phyloP scores from a whole-genome alignment of 2,797 vertebrate genomes.

The Neoniphon sammara region DNA sequence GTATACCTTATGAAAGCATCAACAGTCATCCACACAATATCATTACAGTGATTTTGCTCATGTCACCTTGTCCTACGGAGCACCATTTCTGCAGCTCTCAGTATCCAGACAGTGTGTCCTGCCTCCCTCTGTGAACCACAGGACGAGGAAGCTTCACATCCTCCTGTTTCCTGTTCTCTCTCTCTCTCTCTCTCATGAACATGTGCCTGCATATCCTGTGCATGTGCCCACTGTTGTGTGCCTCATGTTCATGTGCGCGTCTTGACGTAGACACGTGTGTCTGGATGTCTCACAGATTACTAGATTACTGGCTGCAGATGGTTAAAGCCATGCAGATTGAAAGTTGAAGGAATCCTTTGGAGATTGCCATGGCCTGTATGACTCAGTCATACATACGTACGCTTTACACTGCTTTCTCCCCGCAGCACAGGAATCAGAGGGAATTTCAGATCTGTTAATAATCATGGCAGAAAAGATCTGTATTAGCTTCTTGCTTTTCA shows the following conservation, averaged over 20 bases:
- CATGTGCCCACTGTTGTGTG: neutral
- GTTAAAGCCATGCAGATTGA: slow-evolving; percentile 44
- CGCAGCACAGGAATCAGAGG: too few relatives aligned
- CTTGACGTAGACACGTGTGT: slow-evolving; percentile 14
- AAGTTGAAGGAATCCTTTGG: slow-evolving; percentile 13
- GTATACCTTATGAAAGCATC: too few relatives aligned
- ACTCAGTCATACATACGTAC: neutral
- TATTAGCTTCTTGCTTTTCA: too few relatives aligned
- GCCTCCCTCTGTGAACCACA: too few relatives aligned
- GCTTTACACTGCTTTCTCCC: neutral
- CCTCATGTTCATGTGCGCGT: slow-evolving; percentile 29
- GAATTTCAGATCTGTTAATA: too few relatives aligned
- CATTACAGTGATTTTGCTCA: too few relatives aligned
- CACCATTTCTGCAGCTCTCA: too few relatives aligned
- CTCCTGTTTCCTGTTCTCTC: slow-evolving; percentile 7
- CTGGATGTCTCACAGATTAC: slow-evolving; percentile 43
- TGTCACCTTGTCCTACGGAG: too few relatives aligned
- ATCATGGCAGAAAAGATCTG: too few relatives aligned
- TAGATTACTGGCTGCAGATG: slow-evolving; percentile 51
- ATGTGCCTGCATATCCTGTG: slow-evolving; percentile 31
- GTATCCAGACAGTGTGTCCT: too few relatives aligned
- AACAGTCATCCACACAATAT: too few relatives aligned
- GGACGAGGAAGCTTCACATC: neutral
- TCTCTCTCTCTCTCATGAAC: slow-evolving; percentile 8
- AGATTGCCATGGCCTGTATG: slow-evolving; percentile 18